Percentiles rank a stretch among this genome's conserved stretches.
These are phyloP conservation scores for Erebia epiphron DNA, from an alignment of 2,888 invertebrate species.

Conservation along the genomic window DNA sequence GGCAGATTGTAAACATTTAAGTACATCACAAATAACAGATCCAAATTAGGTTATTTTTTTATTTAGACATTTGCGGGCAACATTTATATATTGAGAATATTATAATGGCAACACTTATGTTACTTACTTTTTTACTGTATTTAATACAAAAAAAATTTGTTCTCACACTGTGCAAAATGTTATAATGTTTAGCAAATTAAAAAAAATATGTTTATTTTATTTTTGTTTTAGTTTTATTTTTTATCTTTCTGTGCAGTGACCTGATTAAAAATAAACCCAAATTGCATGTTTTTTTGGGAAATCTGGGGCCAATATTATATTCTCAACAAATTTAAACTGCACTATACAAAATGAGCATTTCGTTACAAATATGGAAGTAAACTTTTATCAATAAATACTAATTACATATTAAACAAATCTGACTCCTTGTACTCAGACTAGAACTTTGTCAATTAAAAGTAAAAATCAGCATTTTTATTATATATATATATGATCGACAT, in stretches of 20 bases:
- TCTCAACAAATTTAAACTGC: conserved; percentile 2
- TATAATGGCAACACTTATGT: background rate
- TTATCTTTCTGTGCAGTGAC: too few species aligned
- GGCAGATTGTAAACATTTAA: background rate
- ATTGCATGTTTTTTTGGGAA: background rate
- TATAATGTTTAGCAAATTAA: too few species aligned
- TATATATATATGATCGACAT: background rate
- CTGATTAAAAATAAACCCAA: background rate
- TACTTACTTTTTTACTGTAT: background rate
- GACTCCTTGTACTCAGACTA: conserved; percentile 14
- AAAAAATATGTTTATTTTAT: too few species aligned
- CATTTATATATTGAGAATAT: conserved; percentile 1
- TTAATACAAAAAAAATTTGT: too few species aligned
- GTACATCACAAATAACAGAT: conserved; percentile 6
- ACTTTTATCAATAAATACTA: conserved; percentile 6
- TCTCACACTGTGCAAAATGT: too few species aligned
- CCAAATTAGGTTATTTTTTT: background rate
- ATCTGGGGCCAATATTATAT: background rate
- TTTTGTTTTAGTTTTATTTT: too few species aligned
- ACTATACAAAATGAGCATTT: background rate
- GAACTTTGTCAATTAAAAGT: background rate
- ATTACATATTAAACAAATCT: background rate
- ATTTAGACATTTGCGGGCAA: background rate
- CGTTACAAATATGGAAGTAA: background rate
- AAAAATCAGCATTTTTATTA: background rate